These are phyloP conservation scores for Blomia tropicalis DNA, from an alignment of 2,888 invertebrate genomes.

Conservation along the genomic window DNA sequence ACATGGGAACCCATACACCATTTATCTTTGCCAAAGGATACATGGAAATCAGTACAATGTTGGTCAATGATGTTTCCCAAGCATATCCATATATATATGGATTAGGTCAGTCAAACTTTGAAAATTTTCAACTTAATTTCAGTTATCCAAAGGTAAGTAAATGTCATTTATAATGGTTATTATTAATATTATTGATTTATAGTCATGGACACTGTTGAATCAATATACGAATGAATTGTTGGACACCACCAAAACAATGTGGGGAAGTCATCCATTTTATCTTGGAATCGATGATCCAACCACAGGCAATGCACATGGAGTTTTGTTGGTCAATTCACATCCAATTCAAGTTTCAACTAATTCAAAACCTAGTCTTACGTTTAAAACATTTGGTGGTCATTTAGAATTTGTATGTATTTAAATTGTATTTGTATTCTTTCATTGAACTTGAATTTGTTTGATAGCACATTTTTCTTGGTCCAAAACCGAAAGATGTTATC, in stretches of 20 bases:
- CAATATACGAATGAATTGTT: conserved; percentile 1
- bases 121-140: conserved; percentile 18
- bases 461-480: conserved; percentile 49
- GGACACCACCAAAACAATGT: not conserved
- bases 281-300: conserved; percentile 46
- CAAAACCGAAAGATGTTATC: conserved; percentile 45
- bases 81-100: no score
- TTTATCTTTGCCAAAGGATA: conserved; percentile 19
- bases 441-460: not conserved
- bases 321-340: conserved; percentile 62
- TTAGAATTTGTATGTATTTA: conserved; percentile 49
- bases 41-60: conserved; percentile 23
- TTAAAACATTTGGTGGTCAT: conserved; percentile 61
- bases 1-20: conserved; percentile 20
- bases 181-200: not conserved
- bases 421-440: not conserved
- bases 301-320: conserved; percentile 49
- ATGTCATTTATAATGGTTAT: conserved; percentile 1
- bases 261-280: conserved; percentile 67
- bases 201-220: conserved; percentile 18
- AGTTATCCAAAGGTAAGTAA: conserved; percentile 12
- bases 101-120: conserved; percentile 18
- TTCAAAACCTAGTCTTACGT: conserved; percentile 63
- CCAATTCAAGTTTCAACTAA: conserved; percentile 67
- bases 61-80: conserved; percentile 21